phyloP scores from a whole-genome alignment of 2,113 vertebrate species.

The Cinclus cinclus region DNA sequence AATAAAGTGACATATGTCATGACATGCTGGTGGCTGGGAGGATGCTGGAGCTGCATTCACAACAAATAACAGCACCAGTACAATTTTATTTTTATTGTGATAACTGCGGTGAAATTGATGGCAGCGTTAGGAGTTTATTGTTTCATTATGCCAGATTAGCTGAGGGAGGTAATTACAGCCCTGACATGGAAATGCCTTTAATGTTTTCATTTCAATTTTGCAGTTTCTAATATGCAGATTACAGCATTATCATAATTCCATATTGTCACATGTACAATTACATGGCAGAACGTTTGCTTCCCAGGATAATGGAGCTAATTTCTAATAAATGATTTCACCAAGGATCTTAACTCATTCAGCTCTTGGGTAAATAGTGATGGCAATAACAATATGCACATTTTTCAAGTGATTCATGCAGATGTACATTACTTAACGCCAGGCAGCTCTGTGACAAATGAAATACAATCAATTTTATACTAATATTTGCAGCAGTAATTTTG shows the following conservation, averaged over 20 bases:
- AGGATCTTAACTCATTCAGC: conserved; percentile 56
- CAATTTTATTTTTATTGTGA: conserved; percentile 76
- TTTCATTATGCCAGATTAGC: conserved; percentile 69
- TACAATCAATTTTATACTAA: background rate
- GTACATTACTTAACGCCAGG: conserved; percentile 18
- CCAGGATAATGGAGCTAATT: conserved; percentile 65
- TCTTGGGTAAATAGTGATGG: conserved; percentile 52
- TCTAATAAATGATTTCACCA: conserved; percentile 66
- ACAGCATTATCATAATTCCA: conserved; percentile 65
- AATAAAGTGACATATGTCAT: conserved; percentile 68
- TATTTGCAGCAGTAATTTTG: conserved; percentile 25
- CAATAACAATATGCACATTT: conserved; percentile 38
- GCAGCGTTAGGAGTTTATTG: conserved; percentile 54
- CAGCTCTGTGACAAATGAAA: conserved; percentile 35
- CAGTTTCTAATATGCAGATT: conserved; percentile 62
- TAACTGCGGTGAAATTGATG: conserved; percentile 70
- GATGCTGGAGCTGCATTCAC: conserved; percentile 36
- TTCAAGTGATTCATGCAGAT: conserved; percentile 15
- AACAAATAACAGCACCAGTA: conserved; percentile 67
- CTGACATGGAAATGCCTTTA: conserved; percentile 63
- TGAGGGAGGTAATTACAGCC: conserved; percentile 72
- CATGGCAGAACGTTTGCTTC: conserved; percentile 57
- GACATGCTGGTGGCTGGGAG: conserved; percentile 39
- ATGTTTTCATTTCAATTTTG: conserved; percentile 71
- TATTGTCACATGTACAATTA: conserved; percentile 62